Conservation (phyloP, 2,888 invertebrate genomes). For the Acanthococcus lagerstroemiae region DNA sequence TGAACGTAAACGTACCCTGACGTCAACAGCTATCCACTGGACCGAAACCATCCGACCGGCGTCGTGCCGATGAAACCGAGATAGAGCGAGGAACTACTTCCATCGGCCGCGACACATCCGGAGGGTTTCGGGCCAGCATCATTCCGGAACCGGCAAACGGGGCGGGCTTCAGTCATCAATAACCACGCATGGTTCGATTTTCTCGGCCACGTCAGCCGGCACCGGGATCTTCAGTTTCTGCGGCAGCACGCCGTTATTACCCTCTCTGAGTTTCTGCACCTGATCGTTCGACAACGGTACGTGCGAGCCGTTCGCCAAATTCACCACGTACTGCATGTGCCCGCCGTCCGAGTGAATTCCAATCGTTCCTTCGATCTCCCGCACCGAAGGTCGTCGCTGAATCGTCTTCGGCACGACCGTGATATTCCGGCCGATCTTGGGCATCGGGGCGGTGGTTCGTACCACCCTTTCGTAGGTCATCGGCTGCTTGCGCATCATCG, state of each 20-base stretch:
- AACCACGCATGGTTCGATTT: constrained; percentile 21
- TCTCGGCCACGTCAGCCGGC: constrained; percentile 21
- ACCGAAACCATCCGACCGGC: no score
- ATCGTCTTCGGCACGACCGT: constrained; percentile 2
- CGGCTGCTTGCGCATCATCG: not conserved
- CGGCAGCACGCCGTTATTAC: constrained; percentile 19
- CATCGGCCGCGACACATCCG: no score
- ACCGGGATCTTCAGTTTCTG: constrained; percentile 24
- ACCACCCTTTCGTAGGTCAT: not conserved
- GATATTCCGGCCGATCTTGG: not conserved
- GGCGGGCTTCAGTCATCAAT: constrained; percentile 26
- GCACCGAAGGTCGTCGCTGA: constrained; percentile 6
- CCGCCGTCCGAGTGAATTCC: constrained; percentile 17
- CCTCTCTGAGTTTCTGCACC: constrained; percentile 16
- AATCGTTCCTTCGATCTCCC: constrained; percentile 17
- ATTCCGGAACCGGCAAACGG: no score
- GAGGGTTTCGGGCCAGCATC: no score
- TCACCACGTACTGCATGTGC: constrained; percentile 3
- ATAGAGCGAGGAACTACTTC: no score
- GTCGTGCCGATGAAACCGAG: no score
- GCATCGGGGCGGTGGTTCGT: not conserved
- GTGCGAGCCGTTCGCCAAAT: constrained; percentile 19
- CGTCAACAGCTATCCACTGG: no score
- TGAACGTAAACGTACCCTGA: no score
- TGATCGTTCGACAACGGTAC: constrained; percentile 19